Evolutionary conservation across 1,140 invertebrate genomes (phyloP).

Genomic region (Leptinotarsa undecemlineata): DNA sequence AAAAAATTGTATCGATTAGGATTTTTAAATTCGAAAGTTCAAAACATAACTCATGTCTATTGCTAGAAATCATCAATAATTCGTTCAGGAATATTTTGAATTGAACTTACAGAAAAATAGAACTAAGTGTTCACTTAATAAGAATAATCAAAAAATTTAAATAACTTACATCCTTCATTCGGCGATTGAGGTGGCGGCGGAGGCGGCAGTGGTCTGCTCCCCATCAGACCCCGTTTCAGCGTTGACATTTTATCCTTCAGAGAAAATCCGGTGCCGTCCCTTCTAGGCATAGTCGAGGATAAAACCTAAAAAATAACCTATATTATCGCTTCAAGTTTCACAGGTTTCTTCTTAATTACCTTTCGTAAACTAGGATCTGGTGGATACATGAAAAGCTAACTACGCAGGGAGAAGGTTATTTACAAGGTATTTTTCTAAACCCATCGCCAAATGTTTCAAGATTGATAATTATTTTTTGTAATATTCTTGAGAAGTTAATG

Average conservation of each 20-base stretch:
- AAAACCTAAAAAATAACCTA: constrained; percentile 44
- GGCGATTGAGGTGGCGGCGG: constrained; percentile 36
- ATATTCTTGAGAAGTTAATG: too few relatives aligned
- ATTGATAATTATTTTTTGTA: too few relatives aligned
- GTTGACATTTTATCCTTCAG: constrained; percentile 52
- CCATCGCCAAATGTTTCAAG: too few relatives aligned
- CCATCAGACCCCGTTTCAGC: constrained; percentile 47
- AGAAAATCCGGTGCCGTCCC: constrained; percentile 44
- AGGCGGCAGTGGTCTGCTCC: constrained; percentile 51
- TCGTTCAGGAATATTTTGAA: too few relatives aligned
- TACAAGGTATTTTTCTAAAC: too few relatives aligned
- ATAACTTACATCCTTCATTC: background rate
- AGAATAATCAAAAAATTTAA: background rate
- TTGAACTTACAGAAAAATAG: too few relatives aligned
- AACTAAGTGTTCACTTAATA: too few relatives aligned
- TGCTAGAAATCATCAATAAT: too few relatives aligned
- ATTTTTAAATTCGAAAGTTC: too few relatives aligned
- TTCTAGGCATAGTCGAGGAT: constrained; percentile 43
- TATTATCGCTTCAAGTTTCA: constrained; percentile 47
- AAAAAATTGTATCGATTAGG: constrained; percentile 2
- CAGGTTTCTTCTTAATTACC: background rate
- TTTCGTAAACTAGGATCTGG: background rate
- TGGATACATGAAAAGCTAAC: too few relatives aligned
- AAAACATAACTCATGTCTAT: too few relatives aligned
- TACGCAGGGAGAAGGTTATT: too few relatives aligned